Conservation (phyloP, 2,888 invertebrate genomes). For the Leucophora obtusa region DNA sequence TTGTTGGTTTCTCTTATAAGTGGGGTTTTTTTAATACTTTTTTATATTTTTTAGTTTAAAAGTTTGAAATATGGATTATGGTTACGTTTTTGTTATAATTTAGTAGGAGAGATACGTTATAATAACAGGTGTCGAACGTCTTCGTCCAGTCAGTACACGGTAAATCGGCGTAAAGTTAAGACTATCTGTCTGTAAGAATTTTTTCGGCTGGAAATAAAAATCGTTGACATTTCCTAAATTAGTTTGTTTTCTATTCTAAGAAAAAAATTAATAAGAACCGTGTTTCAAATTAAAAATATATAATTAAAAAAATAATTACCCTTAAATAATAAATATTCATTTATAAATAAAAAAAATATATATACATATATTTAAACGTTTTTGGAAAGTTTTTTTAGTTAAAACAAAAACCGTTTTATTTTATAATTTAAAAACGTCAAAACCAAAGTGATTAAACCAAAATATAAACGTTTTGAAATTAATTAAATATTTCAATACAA, state of each 20-base stretch:
- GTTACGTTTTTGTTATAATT: conserved; percentile 42
- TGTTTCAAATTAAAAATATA: background rate
- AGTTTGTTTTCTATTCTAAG: background rate
- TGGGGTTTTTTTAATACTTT: conserved; percentile 36
- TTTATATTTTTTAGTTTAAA: conserved; percentile 36
- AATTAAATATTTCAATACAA: background rate
- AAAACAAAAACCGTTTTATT: conserved; percentile 1
- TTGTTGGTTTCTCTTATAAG: conserved; percentile 55
- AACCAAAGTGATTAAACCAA: conserved; percentile 37
- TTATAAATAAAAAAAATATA: conserved; percentile 1
- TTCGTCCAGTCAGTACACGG: conserved; percentile 77
- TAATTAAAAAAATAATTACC: background rate
- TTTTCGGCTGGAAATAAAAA: conserved; percentile 26
- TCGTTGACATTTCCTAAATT: conserved; percentile 37
- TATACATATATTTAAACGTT: conserved; percentile 6
- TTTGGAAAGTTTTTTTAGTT: background rate
- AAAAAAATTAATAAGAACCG: background rate
- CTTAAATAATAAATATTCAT: background rate
- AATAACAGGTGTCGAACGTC: conserved; percentile 76
- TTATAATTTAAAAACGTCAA: conserved; percentile 4
- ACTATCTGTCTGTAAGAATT: conserved; percentile 57
- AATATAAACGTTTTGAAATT: conserved; percentile 7
- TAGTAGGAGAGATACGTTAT: conserved; percentile 69
- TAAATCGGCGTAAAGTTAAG: conserved; percentile 77
- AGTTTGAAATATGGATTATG: conserved; percentile 61